These are phyloP conservation scores for Chondrosia reniformis DNA, from an alignment of 37 sponge, comb jelly and placozoan species.

Conservation along the genomic window DNA sequence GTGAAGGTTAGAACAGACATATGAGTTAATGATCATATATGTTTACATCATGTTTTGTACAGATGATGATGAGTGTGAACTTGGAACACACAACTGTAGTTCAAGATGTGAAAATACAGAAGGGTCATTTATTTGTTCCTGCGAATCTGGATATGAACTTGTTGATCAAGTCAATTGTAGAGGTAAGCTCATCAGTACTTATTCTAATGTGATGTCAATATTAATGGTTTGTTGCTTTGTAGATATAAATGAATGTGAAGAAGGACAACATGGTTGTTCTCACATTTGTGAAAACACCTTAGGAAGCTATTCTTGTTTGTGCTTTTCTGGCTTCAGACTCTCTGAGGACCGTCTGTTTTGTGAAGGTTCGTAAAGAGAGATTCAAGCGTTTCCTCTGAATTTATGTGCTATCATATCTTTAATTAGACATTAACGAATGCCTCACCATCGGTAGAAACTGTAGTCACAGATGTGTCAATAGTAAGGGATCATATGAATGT, in stretches of 20 bases:
- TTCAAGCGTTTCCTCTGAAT: too few relatives aligned
- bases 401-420: too few relatives aligned
- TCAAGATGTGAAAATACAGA: background rate
- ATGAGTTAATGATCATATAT: too few relatives aligned
- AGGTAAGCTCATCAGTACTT: too few relatives aligned
- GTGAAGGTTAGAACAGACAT: background rate
- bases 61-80: constrained; percentile 14
- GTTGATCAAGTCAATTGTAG: too few relatives aligned
- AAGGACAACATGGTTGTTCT: background rate
- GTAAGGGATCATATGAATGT: constrained; percentile 4
- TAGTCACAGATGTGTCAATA: constrained; percentile 12
- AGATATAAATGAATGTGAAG: constrained; percentile 6
- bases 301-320: background rate
- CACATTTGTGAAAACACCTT: background rate
- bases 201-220: too few relatives aligned
- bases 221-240: background rate
- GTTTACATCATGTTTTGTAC: too few relatives aligned
- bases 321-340: background rate
- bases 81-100: constrained; percentile 1
- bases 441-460: background rate
- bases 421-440: constrained; percentile 18
- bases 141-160: background rate
- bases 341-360: too few relatives aligned
- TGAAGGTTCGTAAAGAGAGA: too few relatives aligned
- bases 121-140: background rate